Evolutionary conservation across 2,797 vertebrate genomes (phyloP).

Genomic region (Pseudochirops cupreus): DNA sequence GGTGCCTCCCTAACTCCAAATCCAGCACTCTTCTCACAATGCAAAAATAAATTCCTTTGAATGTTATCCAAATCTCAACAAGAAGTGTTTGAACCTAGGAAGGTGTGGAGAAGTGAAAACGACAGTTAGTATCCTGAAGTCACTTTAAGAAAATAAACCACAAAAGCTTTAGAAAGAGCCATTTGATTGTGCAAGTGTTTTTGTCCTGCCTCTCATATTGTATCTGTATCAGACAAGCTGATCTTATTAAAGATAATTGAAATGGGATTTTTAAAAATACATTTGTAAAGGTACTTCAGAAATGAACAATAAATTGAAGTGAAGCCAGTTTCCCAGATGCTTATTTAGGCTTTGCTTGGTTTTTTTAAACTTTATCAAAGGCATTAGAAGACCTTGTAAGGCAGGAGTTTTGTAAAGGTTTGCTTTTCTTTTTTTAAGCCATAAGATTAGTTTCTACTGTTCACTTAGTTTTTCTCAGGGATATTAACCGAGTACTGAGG

Average conservation of each 20-base stretch:
- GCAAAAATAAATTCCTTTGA: neutral
- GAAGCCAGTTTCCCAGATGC: constrained; percentile 67
- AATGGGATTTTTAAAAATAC: constrained; percentile 64
- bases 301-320: constrained; percentile 63
- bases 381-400: constrained; percentile 53
- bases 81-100: neutral
- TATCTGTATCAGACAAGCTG: constrained; percentile 67
- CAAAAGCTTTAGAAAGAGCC: constrained; percentile 71
- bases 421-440: constrained; percentile 44
- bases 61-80: neutral
- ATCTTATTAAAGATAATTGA: constrained; percentile 80
- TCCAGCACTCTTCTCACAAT: neutral
- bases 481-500: neutral
- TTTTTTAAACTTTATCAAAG: constrained; percentile 56
- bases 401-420: constrained; percentile 38
- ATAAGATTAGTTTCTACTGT: neutral
- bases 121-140: neutral
- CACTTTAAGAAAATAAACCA: constrained; percentile 73
- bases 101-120: neutral
- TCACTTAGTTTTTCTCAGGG: constrained; percentile 49
- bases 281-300: constrained; percentile 78
- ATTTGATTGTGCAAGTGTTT: constrained; percentile 72
- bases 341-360: constrained; percentile 33
- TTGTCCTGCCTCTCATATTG: constrained; percentile 62
- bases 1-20: neutral